Percentiles rank a stretch among this genome's conserved stretches.
phyloP scores from a whole-genome alignment of 2,797 vertebrate species.

The Sebastes oblongus region DNA sequence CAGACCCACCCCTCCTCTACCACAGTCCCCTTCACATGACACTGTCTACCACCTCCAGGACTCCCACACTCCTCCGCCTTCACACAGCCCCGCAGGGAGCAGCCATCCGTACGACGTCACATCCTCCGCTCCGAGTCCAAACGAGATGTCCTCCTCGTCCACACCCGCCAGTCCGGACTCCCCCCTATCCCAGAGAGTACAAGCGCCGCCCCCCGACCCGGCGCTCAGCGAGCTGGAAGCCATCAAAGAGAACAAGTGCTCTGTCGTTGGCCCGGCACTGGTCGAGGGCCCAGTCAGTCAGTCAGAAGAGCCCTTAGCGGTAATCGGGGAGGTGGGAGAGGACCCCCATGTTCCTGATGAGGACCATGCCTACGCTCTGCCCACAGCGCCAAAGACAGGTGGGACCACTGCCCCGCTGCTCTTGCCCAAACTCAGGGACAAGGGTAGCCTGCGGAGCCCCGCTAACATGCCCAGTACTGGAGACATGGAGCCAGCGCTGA shows the following conservation, averaged over 20 bases:
- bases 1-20: slow-evolving; percentile 49
- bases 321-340: slow-evolving; percentile 80
- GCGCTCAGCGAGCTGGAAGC: slow-evolving; percentile 81
- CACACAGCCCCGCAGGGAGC: slow-evolving; percentile 54
- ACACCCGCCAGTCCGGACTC: slow-evolving; percentile 80
- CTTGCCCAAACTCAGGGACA: slow-evolving; percentile 83
- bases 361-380: slow-evolving; percentile 94
- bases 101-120: slow-evolving; percentile 60
- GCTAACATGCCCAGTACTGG: slow-evolving; percentile 84
- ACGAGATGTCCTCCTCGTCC: slow-evolving; percentile 57
- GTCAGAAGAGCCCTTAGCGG: slow-evolving; percentile 86
- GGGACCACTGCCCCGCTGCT: slow-evolving; percentile 76
- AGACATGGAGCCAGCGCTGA: slow-evolving; percentile 94
- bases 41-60: slow-evolving; percentile 61
- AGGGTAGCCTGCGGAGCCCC: slow-evolving; percentile 84
- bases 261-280: slow-evolving; percentile 74
- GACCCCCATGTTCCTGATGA: slow-evolving; percentile 81
- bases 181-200: slow-evolving; percentile 58
- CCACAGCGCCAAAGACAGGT: slow-evolving; percentile 94
- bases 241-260: slow-evolving; percentile 95
- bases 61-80: slow-evolving; percentile 49
- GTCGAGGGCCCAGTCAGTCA: slow-evolving; percentile 81
- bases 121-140: slow-evolving; percentile 74
- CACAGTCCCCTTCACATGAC: slow-evolving; percentile 63
- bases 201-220: slow-evolving; percentile 50